A percentile compares a stretch with the other conserved stretches of the same genome.
phyloP scores from a whole-genome alignment of 2,888 invertebrate genomes.

The Sesia apiformis region DNA sequence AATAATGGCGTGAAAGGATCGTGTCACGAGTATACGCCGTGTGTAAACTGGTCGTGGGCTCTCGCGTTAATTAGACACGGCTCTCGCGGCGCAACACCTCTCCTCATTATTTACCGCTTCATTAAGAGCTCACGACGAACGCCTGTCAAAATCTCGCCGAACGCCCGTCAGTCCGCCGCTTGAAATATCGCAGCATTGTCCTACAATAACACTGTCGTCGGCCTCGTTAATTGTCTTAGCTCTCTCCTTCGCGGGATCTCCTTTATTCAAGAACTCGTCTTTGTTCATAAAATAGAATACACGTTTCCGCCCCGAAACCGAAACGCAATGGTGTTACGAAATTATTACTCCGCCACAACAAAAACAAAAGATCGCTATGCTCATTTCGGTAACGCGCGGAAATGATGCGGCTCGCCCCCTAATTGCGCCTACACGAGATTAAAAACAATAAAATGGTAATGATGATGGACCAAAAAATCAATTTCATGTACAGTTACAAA shows the following conservation, averaged over 20 bases:
- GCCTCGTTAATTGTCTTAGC: slow-evolving; percentile 60
- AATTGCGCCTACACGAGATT: slow-evolving; percentile 48
- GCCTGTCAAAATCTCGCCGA: slow-evolving; percentile 65
- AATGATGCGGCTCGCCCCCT: slow-evolving; percentile 42
- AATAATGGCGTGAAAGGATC: slow-evolving; percentile 34
- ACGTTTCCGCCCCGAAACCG: slow-evolving; percentile 34
- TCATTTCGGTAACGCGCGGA: slow-evolving; percentile 57
- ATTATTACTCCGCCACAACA: slow-evolving; percentile 40
- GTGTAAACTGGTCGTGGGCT: slow-evolving; percentile 40
- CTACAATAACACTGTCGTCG: slow-evolving; percentile 66
- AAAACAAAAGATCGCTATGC: slow-evolving; percentile 43
- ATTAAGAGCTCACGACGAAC: slow-evolving; percentile 66
- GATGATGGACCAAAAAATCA: slow-evolving; percentile 61
- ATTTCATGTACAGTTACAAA: slow-evolving; percentile 58
- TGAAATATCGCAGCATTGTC: slow-evolving; percentile 66
- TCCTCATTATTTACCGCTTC: slow-evolving; percentile 71
- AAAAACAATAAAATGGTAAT: slow-evolving; percentile 60
- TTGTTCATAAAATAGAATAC: slow-evolving; percentile 43
- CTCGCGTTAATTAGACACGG: slow-evolving; percentile 64
- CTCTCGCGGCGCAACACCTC: slow-evolving; percentile 58
- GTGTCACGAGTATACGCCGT: slow-evolving; percentile 24
- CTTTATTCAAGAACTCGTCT: slow-evolving; percentile 39
- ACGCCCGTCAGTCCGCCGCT: slow-evolving; percentile 45
- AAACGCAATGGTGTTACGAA: slow-evolving; percentile 37
- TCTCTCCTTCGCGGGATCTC: slow-evolving; percentile 34